Evolutionary conservation across 1,140 invertebrate genomes (phyloP).

Genomic region (Ceratosolen fusciceps): DNA sequence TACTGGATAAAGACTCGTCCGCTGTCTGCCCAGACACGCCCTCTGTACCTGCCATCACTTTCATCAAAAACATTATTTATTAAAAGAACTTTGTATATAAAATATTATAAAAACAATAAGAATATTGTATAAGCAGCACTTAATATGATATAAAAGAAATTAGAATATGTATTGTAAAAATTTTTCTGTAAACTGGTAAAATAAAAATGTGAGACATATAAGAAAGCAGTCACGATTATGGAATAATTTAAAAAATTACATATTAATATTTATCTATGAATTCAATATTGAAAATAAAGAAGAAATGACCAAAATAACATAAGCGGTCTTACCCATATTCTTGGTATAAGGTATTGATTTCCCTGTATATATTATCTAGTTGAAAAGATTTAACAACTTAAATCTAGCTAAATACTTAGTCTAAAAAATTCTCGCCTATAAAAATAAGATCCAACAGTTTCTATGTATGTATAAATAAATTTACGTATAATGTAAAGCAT

Average conservation of each 20-base stretch:
- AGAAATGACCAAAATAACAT: too few relatives aligned
- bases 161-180: too few relatives aligned
- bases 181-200: too few relatives aligned
- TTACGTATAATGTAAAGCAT: slow-evolving; percentile 31
- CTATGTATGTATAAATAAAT: slow-evolving; percentile 11
- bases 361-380: neutral
- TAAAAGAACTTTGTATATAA: neutral
- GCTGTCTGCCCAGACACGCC: slow-evolving; percentile 52
- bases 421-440: neutral
- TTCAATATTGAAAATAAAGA: too few relatives aligned
- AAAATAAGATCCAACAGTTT: neutral
- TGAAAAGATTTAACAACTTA: neutral
- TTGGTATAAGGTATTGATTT: slow-evolving; percentile 1
- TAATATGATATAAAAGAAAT: too few relatives aligned
- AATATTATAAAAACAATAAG: neutral
- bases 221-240: too few relatives aligned
- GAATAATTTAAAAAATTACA: too few relatives aligned
- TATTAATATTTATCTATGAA: too few relatives aligned
- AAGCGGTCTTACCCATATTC: slow-evolving; percentile 39
- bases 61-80: neutral
- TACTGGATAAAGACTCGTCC: slow-evolving; percentile 61
- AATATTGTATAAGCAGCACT: too few relatives aligned
- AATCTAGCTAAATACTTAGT: neutral
- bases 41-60: slow-evolving; percentile 46
- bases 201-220: too few relatives aligned